These are phyloP conservation scores for Bombus soroeensis DNA, from an alignment of 1,140 invertebrate genomes.

Conservation along the genomic window DNA sequence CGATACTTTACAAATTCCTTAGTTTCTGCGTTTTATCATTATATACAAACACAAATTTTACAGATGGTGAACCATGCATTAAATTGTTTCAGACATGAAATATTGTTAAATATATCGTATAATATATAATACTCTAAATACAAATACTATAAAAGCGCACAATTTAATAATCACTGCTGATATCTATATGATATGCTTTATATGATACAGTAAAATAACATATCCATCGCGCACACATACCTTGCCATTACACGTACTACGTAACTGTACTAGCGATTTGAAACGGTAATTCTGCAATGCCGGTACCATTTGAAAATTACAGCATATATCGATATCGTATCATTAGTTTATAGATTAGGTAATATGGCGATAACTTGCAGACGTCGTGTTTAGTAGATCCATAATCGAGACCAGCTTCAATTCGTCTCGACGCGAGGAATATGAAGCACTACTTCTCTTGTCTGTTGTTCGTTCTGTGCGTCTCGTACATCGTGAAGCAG, in stretches of 20 bases:
- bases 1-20: too few relatives aligned
- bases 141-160: too few relatives aligned
- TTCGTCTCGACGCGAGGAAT: fast-evolving
- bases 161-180: too few relatives aligned
- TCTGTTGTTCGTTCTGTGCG: neutral
- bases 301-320: fast-evolving
- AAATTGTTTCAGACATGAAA: too few relatives aligned
- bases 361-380: fast-evolving
- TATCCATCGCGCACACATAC: too few relatives aligned
- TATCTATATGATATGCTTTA: too few relatives aligned
- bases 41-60: too few relatives aligned
- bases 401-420: fast-evolving
- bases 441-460: neutral
- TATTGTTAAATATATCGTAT: too few relatives aligned
- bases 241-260: fast-evolving
- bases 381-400: neutral
- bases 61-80: too few relatives aligned
- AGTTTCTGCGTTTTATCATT: fast-evolving
- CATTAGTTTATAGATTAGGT: too few relatives aligned
- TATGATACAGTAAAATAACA: fast-evolving
- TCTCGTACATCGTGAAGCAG: neutral
- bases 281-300: too few relatives aligned
- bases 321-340: neutral
- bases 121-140: too few relatives aligned
- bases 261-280: fast-evolving